These are phyloP conservation scores for Tanytarsus gracilentus DNA, from an alignment of 2,888 invertebrate species.

Conservation along the genomic window DNA sequence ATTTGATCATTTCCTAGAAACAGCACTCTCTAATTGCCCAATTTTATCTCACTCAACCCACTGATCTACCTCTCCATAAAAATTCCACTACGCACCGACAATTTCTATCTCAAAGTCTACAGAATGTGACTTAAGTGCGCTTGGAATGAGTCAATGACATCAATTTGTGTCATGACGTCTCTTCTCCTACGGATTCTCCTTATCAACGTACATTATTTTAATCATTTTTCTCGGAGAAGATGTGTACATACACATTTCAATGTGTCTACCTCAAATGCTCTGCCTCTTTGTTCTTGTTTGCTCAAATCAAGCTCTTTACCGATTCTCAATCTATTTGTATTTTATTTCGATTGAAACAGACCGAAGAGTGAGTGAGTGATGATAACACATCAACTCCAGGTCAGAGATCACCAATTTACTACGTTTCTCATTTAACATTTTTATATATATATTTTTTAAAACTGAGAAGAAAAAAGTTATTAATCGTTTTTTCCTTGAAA, in stretches of 20 bases:
- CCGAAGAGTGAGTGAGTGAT: not conserved
- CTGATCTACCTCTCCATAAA: too few relatives aligned
- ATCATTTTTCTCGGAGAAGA: not conserved
- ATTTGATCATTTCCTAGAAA: too few relatives aligned
- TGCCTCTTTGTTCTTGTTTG: constrained; percentile 20
- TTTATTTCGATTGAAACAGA: constrained; percentile 8
- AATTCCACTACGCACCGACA: too few relatives aligned
- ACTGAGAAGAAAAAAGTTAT: not conserved
- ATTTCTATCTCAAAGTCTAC: too few relatives aligned
- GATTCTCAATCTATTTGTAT: not conserved
- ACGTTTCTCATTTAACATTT: constrained; percentile 7
- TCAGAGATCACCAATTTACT: constrained; percentile 15
- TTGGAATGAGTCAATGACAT: constrained; percentile 27
- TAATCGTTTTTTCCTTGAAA: constrained; percentile 18
- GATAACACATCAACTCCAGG: constrained; percentile 6
- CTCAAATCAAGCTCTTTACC: constrained; percentile 9
- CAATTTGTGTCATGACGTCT: constrained; percentile 1
- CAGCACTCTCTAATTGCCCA: too few relatives aligned
- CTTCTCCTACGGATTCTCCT: not conserved
- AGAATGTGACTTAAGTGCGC: too few relatives aligned
- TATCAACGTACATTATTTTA: constrained; percentile 1
- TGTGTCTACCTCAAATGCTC: constrained; percentile 14
- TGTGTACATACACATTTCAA: not conserved
- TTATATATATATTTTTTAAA: not conserved
- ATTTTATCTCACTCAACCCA: too few relatives aligned